Evolutionary conservation across 2,888 invertebrate genomes (phyloP), one percentile per base, ranked within the genome.

Genomic region (Tinea trinotella): DNA sequence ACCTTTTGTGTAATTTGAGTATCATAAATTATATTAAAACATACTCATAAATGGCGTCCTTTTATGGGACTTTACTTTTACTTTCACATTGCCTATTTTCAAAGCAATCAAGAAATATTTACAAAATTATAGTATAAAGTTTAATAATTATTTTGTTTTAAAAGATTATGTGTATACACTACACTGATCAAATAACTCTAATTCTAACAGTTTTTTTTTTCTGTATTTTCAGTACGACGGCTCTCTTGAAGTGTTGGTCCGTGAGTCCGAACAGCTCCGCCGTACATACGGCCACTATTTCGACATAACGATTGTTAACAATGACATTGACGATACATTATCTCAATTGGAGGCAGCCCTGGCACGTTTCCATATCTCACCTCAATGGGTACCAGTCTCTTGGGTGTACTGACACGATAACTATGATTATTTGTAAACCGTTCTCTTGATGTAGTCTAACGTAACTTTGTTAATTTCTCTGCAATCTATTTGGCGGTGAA

Each of bases 271-370:
- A 66, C 92, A 97, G 80, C 88, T 99, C 59, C 93, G 97, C 34
- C 95, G 96, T 73, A 96, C 98, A 10, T 99, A 99, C 86, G 98
- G 99, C 46, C 99, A 99, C 82, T 96, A 96, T 85, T 99, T 99
- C 88, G 99, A 99, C 87, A 88, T 98, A 76, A 96, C 94, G 63
- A 97, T 99, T 70, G 95, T 99, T 60, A 99, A 99, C 89, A 99
- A 98, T 87, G 99, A 99, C 86, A 99, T 99, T 59, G 98, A 99
- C 78, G 98, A 98, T 78, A 99, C 99, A 35, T 97, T 99, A 67
- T 91, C 92, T 46, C 93, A 95, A 59, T 87, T 99, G 63, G 97
- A 98, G 76, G 90, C 92, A 59, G 95, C 97, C 17, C 93, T 98
- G 64, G 96, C 96, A 60, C 91, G 94, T 57, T 93, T 98, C 58